Conservation (phyloP, 2,113 vertebrate genomes). For the Sceloporus tristichus region DNA sequence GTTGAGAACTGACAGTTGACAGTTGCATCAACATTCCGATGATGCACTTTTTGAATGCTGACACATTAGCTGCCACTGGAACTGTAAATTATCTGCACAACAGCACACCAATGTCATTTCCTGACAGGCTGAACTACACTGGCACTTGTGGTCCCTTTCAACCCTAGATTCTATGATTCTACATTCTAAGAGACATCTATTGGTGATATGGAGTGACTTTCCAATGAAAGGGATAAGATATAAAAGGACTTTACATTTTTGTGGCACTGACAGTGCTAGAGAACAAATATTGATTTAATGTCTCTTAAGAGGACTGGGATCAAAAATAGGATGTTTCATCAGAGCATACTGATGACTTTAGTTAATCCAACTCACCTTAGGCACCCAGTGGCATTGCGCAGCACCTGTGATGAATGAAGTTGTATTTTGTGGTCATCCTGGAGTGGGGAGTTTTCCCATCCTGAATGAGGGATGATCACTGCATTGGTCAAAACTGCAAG, state of each 20-base stretch:
- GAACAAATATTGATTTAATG: not conserved
- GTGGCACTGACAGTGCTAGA: not conserved
- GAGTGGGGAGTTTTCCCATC: conserved; percentile 95
- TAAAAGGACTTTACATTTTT: not conserved
- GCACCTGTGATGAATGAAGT: conserved; percentile 97
- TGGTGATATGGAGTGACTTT: not conserved
- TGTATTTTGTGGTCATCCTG: conserved; percentile 97
- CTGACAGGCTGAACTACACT: no score
- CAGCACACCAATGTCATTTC: no score
- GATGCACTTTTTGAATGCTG: no score
- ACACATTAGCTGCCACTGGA: no score
- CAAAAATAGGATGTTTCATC: not conserved
- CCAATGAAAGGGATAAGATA: not conserved
- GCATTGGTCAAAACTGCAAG: conserved; percentile 96
- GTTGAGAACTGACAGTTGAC: no score
- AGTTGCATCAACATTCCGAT: no score
- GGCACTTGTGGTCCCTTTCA: no score
- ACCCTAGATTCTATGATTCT: no score
- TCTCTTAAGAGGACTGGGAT: not conserved
- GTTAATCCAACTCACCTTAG: conserved; percentile 85
- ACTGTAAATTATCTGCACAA: no score
- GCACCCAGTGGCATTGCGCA: conserved; percentile 98
- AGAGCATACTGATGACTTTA: not conserved
- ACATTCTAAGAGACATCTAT: no score
- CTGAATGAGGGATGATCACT: conserved; percentile 97